phyloP scores from a whole-genome alignment of 2,797 vertebrate genomes.

The Trichosurus vulpecula region DNA sequence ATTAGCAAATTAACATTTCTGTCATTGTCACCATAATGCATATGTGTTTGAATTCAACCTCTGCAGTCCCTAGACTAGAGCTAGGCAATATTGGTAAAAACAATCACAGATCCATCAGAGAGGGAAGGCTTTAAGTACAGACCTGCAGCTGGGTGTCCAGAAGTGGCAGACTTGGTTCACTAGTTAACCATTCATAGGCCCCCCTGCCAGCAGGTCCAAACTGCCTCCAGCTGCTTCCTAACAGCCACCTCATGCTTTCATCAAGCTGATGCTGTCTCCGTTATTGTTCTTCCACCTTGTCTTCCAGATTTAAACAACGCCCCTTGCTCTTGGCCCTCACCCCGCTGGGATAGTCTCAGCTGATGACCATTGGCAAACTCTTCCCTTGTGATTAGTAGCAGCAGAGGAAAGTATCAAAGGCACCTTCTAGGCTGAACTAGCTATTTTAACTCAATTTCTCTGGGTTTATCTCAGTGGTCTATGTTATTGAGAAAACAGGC shows the following conservation, averaged over 20 bases:
- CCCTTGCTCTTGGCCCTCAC: conserved; percentile 72
- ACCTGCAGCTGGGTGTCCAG: conserved; percentile 89
- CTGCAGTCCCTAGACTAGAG: not conserved
- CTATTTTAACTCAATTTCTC: conserved; percentile 81
- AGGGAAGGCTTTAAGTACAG: conserved; percentile 75
- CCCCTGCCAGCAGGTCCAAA: conserved; percentile 91
- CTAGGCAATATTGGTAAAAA: conserved; percentile 8
- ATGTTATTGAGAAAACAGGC: conserved; percentile 82
- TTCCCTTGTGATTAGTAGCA: conserved; percentile 49
- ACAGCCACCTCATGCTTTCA: conserved; percentile 87
- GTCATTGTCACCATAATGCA: not conserved
- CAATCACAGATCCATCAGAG: conserved; percentile 2
- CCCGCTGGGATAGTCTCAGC: conserved; percentile 74
- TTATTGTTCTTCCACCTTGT: conserved; percentile 69
- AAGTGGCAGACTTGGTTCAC: conserved; percentile 85
- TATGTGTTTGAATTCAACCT: conserved; percentile 22
- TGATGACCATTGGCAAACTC: conserved; percentile 76
- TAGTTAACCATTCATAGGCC: conserved; percentile 90
- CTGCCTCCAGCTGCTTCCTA: conserved; percentile 91
- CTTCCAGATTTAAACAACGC: not conserved
- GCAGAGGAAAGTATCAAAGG: conserved; percentile 69
- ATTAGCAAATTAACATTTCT: conserved; percentile 24
- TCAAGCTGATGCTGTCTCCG: conserved; percentile 51
- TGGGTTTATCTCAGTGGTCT: conserved; percentile 84
- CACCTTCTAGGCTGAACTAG: conserved; percentile 73